Base-by-base conservation (phyloP, 2,797 vertebrate genomes). In the Acridotheres tristis region DNA sequence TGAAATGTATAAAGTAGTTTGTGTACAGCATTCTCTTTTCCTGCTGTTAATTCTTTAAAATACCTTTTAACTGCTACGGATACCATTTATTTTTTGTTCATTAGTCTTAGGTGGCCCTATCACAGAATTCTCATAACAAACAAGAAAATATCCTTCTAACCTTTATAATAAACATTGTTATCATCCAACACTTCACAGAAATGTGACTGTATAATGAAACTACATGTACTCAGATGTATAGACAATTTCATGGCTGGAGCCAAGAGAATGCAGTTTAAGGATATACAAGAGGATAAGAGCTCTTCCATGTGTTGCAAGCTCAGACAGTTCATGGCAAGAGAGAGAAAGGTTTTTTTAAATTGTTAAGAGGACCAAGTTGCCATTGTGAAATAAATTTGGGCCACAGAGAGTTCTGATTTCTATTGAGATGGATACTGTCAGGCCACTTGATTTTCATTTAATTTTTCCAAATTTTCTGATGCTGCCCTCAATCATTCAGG, bases 11-110 rank as follows among this genome's bases (percentile, higher is more conserved):
- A 36, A 89, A 78, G 22, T 20, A 82, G 45, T 61, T 59, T 67
- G 61, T 55, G 45, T 38, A 72, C 40, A 92, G 21, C 34, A 36
- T 88, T 67, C 78, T 55, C 25, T 94, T 86, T 84, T 34, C 67
- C 51, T 90, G 75, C 59, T 77, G 71, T 74, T 57, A 82, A 36
- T 82, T 95, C 51, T 58, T 94, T 65, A 62, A 93, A 65, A 88
- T 89, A n/a, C 26, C 63, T 90, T 67, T 93, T 94, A 92, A 62
- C 43, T 38, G n/a, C 45, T 42, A 57, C 29, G 90, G 78, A 53
- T 34, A 80, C 26, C 3, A 88, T 85, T 78, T 57, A 36, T 81
- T 84, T 82, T 72, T 81, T 27, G 1, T 71, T 76, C 48, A 72
- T 95, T 91, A 94, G 54, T 25, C 74, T 93, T 57, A 43, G 57